These are phyloP conservation scores for Picus viridis DNA, from an alignment of 2,797 vertebrate genomes.

Conservation along the genomic window DNA sequence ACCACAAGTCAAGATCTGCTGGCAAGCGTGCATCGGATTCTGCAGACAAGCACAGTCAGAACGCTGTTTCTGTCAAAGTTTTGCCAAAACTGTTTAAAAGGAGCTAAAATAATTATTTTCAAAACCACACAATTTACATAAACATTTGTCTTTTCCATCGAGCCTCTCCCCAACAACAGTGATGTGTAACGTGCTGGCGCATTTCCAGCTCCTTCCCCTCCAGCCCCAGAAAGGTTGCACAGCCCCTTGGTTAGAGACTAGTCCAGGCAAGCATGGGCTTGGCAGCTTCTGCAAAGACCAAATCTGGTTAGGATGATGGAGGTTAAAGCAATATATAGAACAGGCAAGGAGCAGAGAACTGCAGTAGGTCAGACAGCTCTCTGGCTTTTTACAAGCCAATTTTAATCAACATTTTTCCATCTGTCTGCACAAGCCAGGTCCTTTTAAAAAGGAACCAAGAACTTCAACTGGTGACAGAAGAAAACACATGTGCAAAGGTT, in stretches of 20 bases:
- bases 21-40: background rate
- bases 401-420: background rate
- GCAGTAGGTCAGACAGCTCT: background rate
- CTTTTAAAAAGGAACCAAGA: background rate
- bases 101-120: background rate
- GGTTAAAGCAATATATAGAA: background rate
- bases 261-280: background rate
- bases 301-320: accelerated
- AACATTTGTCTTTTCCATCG: background rate
- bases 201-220: background rate
- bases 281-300: background rate
- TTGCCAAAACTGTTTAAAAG: background rate
- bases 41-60: background rate
- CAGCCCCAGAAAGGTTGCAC: background rate
- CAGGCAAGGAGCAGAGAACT: background rate
- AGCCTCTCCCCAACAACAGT: background rate
- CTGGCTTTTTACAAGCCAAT: background rate
- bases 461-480: background rate
- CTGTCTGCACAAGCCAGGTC: background rate
- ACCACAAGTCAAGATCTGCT: background rate
- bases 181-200: accelerated
- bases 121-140: background rate
- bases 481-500: background rate
- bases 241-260: background rate
- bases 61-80: background rate